Evolutionary conservation across 2,113 vertebrate species (phyloP), one percentile per base, ranked within the genome.

Genomic region (Orcinus orca): DNA sequence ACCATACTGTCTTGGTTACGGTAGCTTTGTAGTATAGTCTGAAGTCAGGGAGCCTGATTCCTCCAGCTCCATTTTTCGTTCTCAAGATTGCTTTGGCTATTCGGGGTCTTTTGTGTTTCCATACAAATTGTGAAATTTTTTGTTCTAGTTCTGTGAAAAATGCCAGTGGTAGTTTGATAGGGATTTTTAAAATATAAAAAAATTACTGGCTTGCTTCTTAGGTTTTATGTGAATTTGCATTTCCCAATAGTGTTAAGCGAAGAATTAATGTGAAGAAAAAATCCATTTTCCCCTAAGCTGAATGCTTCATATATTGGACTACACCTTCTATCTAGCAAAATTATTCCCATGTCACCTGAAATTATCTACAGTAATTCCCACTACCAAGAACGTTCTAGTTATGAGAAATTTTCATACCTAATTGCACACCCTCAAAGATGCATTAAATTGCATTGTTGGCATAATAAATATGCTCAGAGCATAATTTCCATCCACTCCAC

Each of bases 271-370:
- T 18, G 91, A 97, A 97, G 4, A 97, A 90, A 10, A 82, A 93
- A 95, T 74, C 53, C 38, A 10, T 44, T 96, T 41, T 97, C 83
- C 36, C 47, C 70, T 76, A 89, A 95, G 65, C 6, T 63, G 9
- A 87, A 41, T 93, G 5, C 63, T 98, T 92, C 97, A 76, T 74
- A 21, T 96, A 55, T 53, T 96, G 80, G 26, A 68, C 87, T 97
- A 65, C 62, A 47, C 71, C 53, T 97, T 96, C 41, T 86, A 60
- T 36, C 67, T 74, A 88, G 53, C 80, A 44, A 96, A 88, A 92
- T 97, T 97, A 97, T 97, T 67, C 96, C 94, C 88, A 93, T 62
- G 74, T 96, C 92, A 71, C 50, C 47, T 97, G 65, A 96, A 97
- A 92, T 97, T 86, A 86, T 95, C 97, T 95, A 25, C 31, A 68